phyloP scores from a whole-genome alignment of 2,113 vertebrate genomes.

The Nannospalax galili region DNA sequence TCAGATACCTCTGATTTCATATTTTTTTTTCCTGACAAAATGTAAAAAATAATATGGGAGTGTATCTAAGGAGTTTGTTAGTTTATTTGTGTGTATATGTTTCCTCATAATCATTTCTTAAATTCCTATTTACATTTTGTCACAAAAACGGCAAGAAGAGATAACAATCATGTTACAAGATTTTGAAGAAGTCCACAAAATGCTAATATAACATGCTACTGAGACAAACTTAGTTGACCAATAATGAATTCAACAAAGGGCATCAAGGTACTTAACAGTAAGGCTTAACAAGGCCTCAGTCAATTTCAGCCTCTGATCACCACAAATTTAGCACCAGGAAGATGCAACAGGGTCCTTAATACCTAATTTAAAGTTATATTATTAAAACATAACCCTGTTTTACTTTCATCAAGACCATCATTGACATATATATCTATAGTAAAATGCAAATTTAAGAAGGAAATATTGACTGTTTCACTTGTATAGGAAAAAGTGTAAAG shows the following conservation, averaged over 20 bases:
- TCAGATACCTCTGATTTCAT: not conserved
- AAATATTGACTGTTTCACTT: not conserved
- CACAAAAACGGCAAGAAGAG: not conserved
- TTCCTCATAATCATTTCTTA: not conserved
- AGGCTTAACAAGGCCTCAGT: not conserved
- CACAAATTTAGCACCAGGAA: not conserved
- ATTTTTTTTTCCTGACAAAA: not conserved
- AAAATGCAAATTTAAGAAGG: not conserved
- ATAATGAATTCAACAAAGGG: not conserved
- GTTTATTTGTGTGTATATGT: not conserved
- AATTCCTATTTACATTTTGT: slow-evolving; percentile 25
- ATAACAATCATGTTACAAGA: not conserved
- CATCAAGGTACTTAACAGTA: not conserved
- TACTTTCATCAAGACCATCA: not conserved
- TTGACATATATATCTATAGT: not conserved
- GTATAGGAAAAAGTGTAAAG: not conserved
- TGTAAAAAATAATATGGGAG: not conserved
- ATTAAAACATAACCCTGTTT: not conserved
- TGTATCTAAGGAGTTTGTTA: not conserved
- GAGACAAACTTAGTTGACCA: slow-evolving; percentile 13
- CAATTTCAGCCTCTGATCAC: not conserved
- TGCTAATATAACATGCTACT: not conserved
- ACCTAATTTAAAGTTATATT: not conserved
- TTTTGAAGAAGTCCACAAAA: slow-evolving; percentile 15
- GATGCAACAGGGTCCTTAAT: not conserved